Evolutionary conservation across 1,140 invertebrate species (phyloP).

Genomic region (Periplaneta americana): DNA sequence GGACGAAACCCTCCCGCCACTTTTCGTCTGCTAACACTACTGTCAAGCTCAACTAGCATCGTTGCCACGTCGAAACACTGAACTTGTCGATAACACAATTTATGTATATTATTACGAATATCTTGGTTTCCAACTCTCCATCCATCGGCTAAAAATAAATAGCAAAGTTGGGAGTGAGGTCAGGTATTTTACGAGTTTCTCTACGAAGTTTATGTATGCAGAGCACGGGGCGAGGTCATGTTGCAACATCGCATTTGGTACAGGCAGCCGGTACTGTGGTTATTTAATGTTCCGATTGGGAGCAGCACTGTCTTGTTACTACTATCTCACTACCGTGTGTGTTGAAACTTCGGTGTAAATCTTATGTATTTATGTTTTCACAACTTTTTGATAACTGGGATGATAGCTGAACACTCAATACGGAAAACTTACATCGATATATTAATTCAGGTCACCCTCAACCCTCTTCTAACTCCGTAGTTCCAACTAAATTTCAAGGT

Average conservation of each 20-base stretch:
- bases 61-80: neutral
- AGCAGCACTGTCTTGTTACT: constrained; percentile 19
- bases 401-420: too few species aligned
- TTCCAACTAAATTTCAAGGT: too few species aligned
- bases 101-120: neutral
- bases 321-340: neutral
- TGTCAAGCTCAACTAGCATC: neutral
- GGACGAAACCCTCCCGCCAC: constrained; percentile 3
- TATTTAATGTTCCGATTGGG: constrained; percentile 12
- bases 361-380: neutral
- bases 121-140: neutral
- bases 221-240: constrained; percentile 17
- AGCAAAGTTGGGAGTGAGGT: neutral
- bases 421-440: too few species aligned
- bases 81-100: neutral
- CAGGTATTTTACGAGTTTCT: neutral
- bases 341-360: neutral
- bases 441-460: too few species aligned
- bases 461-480: too few species aligned
- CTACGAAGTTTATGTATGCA: constrained; percentile 1
- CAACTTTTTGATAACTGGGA: neutral
- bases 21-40: neutral
- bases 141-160: neutral
- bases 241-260: constrained; percentile 18
- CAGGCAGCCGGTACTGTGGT: neutral